Conservation (phyloP, 2,113 vertebrate species). For the Dunckerocampus dactyliophorus region DNA sequence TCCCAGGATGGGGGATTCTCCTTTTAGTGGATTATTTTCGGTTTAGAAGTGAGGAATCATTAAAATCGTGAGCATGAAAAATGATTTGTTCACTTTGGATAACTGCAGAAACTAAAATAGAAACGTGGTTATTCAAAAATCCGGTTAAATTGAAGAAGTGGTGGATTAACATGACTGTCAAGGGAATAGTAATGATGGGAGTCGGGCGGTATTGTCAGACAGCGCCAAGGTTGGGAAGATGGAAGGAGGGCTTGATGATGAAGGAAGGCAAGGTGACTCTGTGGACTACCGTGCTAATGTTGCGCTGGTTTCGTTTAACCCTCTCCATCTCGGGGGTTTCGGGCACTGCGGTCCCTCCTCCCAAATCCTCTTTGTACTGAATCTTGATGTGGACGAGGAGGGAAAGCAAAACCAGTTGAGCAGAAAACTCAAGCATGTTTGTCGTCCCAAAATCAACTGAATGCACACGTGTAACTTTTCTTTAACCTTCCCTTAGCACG, state of each 20-base stretch:
- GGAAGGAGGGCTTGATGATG: constrained; percentile 7
- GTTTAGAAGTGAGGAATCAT: constrained; percentile 15
- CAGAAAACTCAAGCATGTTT: not conserved
- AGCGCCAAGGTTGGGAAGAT: constrained; percentile 8
- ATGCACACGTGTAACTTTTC: no score
- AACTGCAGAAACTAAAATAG: not conserved
- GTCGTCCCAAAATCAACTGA: no score
- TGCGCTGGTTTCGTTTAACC: constrained; percentile 89
- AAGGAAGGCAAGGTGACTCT: constrained; percentile 53
- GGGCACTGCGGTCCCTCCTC: constrained; percentile 86
- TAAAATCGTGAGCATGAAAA: not conserved
- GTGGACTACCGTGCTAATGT: constrained; percentile 89
- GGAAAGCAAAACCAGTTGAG: constrained; percentile 26
- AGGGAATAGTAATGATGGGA: constrained; percentile 20
- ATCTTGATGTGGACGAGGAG: constrained; percentile 74
- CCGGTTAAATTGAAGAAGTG: not conserved
- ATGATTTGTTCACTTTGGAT: not conserved
- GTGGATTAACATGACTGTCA: not conserved
- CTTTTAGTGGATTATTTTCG: constrained; percentile 15
- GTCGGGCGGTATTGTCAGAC: constrained; percentile 8
- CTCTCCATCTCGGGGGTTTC: constrained; percentile 95
- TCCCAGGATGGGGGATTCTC: constrained; percentile 17
- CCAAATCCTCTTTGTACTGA: constrained; percentile 93
- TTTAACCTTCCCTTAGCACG: no score
- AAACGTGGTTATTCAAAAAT: not conserved